Evolutionary conservation across 2,888 invertebrate genomes (phyloP).

Genomic region (Conomelus anceps): DNA sequence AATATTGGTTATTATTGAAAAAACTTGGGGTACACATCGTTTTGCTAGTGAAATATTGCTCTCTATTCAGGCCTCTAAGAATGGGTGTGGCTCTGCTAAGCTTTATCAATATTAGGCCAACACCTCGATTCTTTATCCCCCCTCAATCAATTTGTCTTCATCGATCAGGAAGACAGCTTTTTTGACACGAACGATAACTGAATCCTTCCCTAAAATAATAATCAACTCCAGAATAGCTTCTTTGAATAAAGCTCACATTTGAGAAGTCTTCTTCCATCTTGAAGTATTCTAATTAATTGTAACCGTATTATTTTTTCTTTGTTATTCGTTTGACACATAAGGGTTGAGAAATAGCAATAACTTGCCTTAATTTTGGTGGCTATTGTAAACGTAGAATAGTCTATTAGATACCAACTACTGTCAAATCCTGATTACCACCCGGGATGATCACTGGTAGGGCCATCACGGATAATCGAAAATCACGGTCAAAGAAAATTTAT

Average conservation of each 20-base stretch:
- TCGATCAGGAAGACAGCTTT: not conserved
- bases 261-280: not conserved
- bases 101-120: not conserved
- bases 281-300: not conserved
- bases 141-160: not conserved
- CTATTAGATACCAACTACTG: too few species aligned
- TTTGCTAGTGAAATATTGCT: not conserved
- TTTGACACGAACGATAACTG: not conserved
- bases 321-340: too few species aligned
- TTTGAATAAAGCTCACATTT: not conserved
- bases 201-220: not conserved
- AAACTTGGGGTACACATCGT: not conserved
- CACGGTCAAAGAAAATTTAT: too few species aligned
- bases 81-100: not conserved
- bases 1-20: not conserved
- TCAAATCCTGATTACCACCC: too few species aligned
- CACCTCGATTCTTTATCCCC: not conserved
- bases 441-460: too few species aligned
- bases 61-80: not conserved
- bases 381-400: too few species aligned
- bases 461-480: too few species aligned
- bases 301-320: too few species aligned
- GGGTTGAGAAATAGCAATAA: too few species aligned
- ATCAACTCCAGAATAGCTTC: not conserved
- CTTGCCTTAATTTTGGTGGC: too few species aligned